A percentile compares a stretch with the other conserved stretches of the same genome.
phyloP scores from a whole-genome alignment of 2,797 vertebrate genomes.

The Hozukius guyotensis region DNA sequence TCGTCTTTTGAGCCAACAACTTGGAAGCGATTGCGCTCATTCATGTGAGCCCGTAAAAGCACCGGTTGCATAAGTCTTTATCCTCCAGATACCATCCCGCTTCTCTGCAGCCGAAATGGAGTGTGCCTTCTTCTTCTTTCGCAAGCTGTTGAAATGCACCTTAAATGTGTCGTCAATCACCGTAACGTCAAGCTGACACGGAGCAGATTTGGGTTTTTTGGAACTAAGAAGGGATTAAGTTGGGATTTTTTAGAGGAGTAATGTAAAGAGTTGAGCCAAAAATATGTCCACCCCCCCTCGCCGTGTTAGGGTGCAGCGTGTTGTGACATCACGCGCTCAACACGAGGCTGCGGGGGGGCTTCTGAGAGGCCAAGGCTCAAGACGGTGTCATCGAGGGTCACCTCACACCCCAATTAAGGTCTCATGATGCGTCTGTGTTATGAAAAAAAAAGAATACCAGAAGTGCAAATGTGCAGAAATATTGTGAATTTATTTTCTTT shows the following conservation, averaged over 20 bases:
- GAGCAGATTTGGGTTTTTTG: neutral
- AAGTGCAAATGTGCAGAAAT: neutral
- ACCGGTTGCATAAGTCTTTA: constrained; percentile 40
- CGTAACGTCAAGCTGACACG: neutral
- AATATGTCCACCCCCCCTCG: neutral
- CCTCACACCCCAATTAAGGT: constrained; percentile 28
- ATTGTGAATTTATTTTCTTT: neutral
- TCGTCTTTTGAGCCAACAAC: constrained; percentile 28
- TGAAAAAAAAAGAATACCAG: neutral
- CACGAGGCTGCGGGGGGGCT: constrained; percentile 20
- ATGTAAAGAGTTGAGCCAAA: neutral
- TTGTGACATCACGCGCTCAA: constrained; percentile 48
- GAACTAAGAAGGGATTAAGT: neutral
- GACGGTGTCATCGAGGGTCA: neutral
- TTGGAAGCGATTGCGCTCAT: constrained; percentile 54
- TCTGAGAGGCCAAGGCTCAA: neutral
- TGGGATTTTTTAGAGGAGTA: neutral
- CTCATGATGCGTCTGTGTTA: constrained; percentile 20
- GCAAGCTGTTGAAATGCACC: constrained; percentile 34
- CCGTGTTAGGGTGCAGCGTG: constrained; percentile 15
- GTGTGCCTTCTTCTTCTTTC: constrained; percentile 56
- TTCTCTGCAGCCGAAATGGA: constrained; percentile 38
- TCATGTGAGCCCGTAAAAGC: constrained; percentile 64
- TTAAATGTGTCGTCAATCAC: constrained; percentile 5
- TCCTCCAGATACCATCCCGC: constrained; percentile 41